phyloP scores from a whole-genome alignment of 2,113 vertebrate genomes.

The Copsychus sechellarum region DNA sequence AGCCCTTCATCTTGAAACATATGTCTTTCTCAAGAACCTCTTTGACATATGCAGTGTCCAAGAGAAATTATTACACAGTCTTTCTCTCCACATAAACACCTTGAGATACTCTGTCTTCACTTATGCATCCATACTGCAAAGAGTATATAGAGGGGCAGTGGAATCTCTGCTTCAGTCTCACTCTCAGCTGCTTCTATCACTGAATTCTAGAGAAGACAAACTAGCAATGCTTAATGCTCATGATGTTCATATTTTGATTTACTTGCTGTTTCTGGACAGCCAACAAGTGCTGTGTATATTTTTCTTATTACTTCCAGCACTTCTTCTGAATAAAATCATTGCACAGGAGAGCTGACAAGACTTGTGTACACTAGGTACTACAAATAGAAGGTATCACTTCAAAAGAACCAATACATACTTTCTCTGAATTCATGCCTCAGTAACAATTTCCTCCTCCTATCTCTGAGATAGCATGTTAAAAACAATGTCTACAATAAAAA shows the following conservation, averaged over 20 bases:
- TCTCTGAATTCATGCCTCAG: not conserved
- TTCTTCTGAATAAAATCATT: not conserved
- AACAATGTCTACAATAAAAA: not conserved
- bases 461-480: not conserved
- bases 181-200: not conserved
- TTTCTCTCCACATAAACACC: not conserved
- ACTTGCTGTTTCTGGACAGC: not conserved
- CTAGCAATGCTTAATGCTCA: not conserved
- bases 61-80: not conserved
- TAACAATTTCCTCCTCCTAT: not conserved
- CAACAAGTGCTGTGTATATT: not conserved
- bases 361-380: not conserved
- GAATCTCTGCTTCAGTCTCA: not conserved
- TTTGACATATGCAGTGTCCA: not conserved
- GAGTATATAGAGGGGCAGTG: accelerated
- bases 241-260: not conserved
- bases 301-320: not conserved
- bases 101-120: not conserved
- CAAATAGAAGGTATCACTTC: not conserved
- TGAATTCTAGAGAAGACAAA: not conserved
- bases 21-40: not conserved
- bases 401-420: not conserved
- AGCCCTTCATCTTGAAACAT: not conserved
- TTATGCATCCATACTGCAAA: not conserved
- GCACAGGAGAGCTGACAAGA: not conserved